Conservation (phyloP, 1,140 invertebrate species). For the Drosophila watanabei region DNA sequence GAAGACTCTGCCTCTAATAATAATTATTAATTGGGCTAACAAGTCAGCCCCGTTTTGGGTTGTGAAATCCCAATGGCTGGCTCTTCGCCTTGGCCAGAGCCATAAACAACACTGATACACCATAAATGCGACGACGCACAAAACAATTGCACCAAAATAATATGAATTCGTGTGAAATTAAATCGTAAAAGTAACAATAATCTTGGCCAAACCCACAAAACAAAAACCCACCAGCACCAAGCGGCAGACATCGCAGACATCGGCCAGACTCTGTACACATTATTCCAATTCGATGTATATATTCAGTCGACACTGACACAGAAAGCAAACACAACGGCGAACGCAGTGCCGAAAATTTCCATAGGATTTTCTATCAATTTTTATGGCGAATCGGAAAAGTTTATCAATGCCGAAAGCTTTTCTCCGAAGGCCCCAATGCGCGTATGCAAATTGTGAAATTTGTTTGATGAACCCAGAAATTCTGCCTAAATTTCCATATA, state of each 20-base stretch:
- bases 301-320: slow-evolving; percentile 69
- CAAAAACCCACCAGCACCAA: slow-evolving; percentile 54
- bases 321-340: slow-evolving; percentile 39
- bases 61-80: slow-evolving; percentile 59
- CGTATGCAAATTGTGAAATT: slow-evolving; percentile 51
- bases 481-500: slow-evolving; percentile 42
- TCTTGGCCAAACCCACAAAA: slow-evolving; percentile 65
- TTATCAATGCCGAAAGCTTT: slow-evolving; percentile 47
- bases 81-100: slow-evolving; percentile 44
- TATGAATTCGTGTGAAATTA: slow-evolving; percentile 67
- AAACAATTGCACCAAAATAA: slow-evolving; percentile 75
- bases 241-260: slow-evolving; percentile 42
- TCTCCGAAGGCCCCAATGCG: slow-evolving; percentile 16
- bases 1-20: background rate
- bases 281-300: slow-evolving; percentile 29
- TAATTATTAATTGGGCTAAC: slow-evolving; percentile 74
- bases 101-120: slow-evolving; percentile 60
- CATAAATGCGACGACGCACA: slow-evolving; percentile 70
- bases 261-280: slow-evolving; percentile 25
- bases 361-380: slow-evolving; percentile 58
- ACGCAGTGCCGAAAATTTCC: slow-evolving; percentile 47
- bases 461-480: slow-evolving; percentile 25
- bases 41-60: slow-evolving; percentile 48
- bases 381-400: slow-evolving; percentile 38
- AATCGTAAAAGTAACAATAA: slow-evolving; percentile 55